These are phyloP conservation scores for Lasioglossum morio DNA, from an alignment of 2,888 invertebrate genomes.

Conservation along the genomic window DNA sequence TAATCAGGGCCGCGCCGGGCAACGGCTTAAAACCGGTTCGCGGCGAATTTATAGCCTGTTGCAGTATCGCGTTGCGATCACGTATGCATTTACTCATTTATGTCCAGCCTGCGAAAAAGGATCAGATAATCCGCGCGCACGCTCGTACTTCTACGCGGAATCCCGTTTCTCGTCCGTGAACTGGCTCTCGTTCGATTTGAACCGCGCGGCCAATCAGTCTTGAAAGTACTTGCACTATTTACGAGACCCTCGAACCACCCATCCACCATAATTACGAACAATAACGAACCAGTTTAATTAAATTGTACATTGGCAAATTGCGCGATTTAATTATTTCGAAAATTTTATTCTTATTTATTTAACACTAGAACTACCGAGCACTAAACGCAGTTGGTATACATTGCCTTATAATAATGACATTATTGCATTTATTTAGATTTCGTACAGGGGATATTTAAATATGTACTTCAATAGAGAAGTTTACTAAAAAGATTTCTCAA, in stretches of 20 bases:
- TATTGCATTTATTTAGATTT: too few relatives aligned
- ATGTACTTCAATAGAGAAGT: too few relatives aligned
- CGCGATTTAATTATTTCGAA: not conserved
- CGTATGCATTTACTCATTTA: slow-evolving; percentile 35
- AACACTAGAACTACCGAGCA: too few relatives aligned
- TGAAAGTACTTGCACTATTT: not conserved
- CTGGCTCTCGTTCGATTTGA: slow-evolving; percentile 12
- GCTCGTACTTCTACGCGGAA: slow-evolving; percentile 11
- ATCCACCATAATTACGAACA: not conserved
- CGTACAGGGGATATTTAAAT: too few relatives aligned
- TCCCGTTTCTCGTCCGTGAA: not conserved
- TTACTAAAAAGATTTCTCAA: too few relatives aligned
- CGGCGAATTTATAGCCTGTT: slow-evolving; percentile 38
- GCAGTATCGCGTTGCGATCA: slow-evolving; percentile 32
- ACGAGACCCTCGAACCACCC: not conserved
- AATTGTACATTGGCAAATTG: too few relatives aligned
- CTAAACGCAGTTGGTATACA: too few relatives aligned
- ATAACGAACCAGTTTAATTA: not conserved
- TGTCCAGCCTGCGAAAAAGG: slow-evolving; percentile 23
- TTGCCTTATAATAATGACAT: too few relatives aligned
- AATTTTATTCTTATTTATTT: too few relatives aligned
- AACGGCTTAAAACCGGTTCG: slow-evolving; percentile 40
- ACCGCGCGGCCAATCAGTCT: slow-evolving; percentile 17
- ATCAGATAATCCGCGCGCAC: slow-evolving; percentile 36
- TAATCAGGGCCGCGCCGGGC: not conserved